These are phyloP conservation scores for Bombus confusus DNA, from an alignment of 1,140 invertebrate species.

Conservation along the genomic window DNA sequence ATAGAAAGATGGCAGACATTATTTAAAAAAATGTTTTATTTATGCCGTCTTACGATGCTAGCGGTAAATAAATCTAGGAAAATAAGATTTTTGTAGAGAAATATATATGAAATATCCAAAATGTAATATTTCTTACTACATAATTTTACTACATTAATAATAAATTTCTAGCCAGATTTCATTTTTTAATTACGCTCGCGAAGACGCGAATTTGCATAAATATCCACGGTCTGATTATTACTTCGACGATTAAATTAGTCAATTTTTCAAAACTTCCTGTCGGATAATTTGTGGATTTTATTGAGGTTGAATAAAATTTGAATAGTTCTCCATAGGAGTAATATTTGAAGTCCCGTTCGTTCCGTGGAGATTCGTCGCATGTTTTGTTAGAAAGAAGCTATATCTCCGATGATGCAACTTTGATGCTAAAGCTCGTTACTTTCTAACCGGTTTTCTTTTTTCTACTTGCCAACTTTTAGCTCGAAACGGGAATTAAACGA, in stretches of 20 bases:
- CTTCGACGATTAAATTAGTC: neutral
- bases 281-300: too few relatives aligned
- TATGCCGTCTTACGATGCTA: too few relatives aligned
- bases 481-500: neutral
- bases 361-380: neutral
- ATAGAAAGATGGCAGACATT: too few relatives aligned
- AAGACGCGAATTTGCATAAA: neutral
- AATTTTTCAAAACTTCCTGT: neutral
- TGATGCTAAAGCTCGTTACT: slow-evolving; percentile 6
- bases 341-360: neutral
- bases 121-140: too few relatives aligned
- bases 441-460: neutral
- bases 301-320: neutral
- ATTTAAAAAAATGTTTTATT: too few relatives aligned
- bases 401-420: neutral
- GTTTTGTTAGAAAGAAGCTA: neutral
- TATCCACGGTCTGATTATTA: too few relatives aligned
- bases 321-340: neutral
- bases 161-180: neutral
- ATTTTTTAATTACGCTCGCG: neutral
- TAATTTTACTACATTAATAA: too few relatives aligned
- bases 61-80: too few relatives aligned
- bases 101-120: too few relatives aligned
- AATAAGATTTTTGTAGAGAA: too few relatives aligned
- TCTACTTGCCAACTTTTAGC: neutral